A percentile compares a stretch with the other conserved stretches of the same genome.
Conservation (phyloP, 2,797 vertebrate genomes). For the Pterois miles region DNA sequence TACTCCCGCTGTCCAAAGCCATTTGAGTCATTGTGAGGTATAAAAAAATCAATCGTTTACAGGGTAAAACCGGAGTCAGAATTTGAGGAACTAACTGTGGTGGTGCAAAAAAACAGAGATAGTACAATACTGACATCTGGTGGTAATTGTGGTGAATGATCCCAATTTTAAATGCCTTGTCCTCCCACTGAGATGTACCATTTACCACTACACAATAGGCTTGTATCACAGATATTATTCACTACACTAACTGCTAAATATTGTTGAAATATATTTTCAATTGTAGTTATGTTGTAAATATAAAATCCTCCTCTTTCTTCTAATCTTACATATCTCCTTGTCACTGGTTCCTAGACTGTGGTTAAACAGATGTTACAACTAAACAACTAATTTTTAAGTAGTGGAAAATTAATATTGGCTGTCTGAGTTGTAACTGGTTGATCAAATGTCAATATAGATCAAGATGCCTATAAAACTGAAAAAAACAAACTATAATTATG, state of each 20-base stretch:
- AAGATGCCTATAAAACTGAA: not conserved
- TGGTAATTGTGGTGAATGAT: conserved; percentile 32
- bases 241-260: not conserved
- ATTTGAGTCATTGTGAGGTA: not conserved
- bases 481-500: not conserved
- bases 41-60: not conserved
- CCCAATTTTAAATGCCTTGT: not conserved
- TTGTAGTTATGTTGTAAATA: not conserved
- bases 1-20: not conserved
- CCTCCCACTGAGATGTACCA: not conserved
- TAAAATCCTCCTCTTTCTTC: not conserved
- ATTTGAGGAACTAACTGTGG: not conserved
- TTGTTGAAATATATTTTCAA: not conserved
- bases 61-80: not conserved
- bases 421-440: not conserved
- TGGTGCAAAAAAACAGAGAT: not conserved
- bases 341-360: not conserved
- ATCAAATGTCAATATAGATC: not conserved
- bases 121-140: conserved; percentile 62
- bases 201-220: not conserved
- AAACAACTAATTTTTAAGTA: not conserved
- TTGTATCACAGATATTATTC: not conserved
- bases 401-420: not conserved
- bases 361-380: not conserved
- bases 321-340: not conserved